Percentiles rank a stretch among this genome's conserved stretches.
These are phyloP conservation scores for Trachurus trachurus DNA, from an alignment of 2,797 vertebrate species.

Conservation along the genomic window DNA sequence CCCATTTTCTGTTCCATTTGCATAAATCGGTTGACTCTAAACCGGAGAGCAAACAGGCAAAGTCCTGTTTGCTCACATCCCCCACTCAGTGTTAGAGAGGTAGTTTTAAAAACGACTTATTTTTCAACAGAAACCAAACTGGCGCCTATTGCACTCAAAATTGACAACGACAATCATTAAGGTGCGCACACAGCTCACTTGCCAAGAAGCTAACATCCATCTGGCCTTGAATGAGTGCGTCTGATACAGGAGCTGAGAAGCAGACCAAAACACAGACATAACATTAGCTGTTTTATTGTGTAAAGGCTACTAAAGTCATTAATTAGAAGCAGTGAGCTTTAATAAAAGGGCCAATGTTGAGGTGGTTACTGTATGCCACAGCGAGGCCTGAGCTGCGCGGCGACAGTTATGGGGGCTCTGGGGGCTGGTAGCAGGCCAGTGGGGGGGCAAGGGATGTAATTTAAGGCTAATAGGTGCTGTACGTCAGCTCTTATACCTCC, in stretches of 20 bases:
- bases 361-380: slow-evolving; percentile 52
- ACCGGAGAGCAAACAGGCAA: slow-evolving; percentile 65
- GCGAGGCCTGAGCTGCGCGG: slow-evolving; percentile 49
- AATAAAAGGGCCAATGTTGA: slow-evolving; percentile 75
- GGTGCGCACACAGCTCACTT: background rate
- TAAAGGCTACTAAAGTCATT: slow-evolving; percentile 55
- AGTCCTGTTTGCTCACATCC: slow-evolving; percentile 65
- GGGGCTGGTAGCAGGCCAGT: slow-evolving; percentile 47
- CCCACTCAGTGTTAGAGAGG: slow-evolving; percentile 37
- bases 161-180: slow-evolving; percentile 32
- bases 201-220: slow-evolving; percentile 7
- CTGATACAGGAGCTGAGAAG: slow-evolving; percentile 48
- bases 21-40: slow-evolving; percentile 72
- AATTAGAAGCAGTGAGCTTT: slow-evolving; percentile 59
- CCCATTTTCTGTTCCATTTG: slow-evolving; percentile 70
- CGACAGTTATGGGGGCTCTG: slow-evolving; percentile 75
- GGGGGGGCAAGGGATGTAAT: slow-evolving; percentile 63
- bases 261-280: slow-evolving; percentile 51
- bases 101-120: slow-evolving; percentile 39
- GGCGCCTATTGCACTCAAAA: slow-evolving; percentile 38
- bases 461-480: slow-evolving; percentile 77
- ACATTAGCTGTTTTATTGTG: slow-evolving; percentile 64
- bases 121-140: slow-evolving; percentile 45
- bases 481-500: slow-evolving; percentile 74
- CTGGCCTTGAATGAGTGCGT: slow-evolving; percentile 38